Evolutionary conservation across 64 coral and sea anemone genomes (phyloP).

Genomic region (Anthopleura sola): DNA sequence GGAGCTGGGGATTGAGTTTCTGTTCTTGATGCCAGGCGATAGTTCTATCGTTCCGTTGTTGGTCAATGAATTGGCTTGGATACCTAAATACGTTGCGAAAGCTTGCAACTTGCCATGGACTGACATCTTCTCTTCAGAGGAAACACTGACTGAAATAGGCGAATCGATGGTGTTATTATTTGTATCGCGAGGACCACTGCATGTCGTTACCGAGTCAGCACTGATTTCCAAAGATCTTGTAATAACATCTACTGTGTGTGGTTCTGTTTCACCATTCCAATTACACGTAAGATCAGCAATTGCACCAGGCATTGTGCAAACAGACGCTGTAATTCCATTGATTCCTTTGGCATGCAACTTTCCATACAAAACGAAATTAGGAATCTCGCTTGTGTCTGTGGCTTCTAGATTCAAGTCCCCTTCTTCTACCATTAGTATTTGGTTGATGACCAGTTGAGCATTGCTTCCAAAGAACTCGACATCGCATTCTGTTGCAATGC

Average conservation of each 20-base stretch:
- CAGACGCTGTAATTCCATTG: conserved; percentile 33
- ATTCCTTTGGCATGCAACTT: conserved; percentile 45
- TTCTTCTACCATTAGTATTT: conserved; percentile 8
- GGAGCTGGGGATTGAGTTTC: neutral
- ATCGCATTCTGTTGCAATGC: conserved; percentile 27
- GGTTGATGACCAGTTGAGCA: conserved; percentile 35
- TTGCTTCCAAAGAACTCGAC: conserved; percentile 27
- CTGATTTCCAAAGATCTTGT: conserved; percentile 37
- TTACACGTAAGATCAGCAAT: conserved; percentile 29
- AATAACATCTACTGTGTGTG: conserved; percentile 29
- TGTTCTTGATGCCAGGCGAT: neutral
- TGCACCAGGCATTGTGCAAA: conserved; percentile 32
- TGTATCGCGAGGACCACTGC: neutral
- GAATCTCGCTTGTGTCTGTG: conserved; percentile 4
- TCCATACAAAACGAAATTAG: conserved; percentile 45
- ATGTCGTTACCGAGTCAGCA: conserved; percentile 21
- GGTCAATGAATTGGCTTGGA: conserved; percentile 24
- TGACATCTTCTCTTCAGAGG: conserved; percentile 14
- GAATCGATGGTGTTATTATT: neutral
- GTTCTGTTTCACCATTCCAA: neutral
- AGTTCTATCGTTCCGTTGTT: conserved; percentile 41
- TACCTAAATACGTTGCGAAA: conserved; percentile 17
- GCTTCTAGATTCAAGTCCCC: conserved; percentile 28
- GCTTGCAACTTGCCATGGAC: conserved; percentile 34
- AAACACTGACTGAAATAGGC: conserved; percentile 4